phyloP scores from a whole-genome alignment of 2,113 vertebrate species.

The Albula glossodonta region DNA sequence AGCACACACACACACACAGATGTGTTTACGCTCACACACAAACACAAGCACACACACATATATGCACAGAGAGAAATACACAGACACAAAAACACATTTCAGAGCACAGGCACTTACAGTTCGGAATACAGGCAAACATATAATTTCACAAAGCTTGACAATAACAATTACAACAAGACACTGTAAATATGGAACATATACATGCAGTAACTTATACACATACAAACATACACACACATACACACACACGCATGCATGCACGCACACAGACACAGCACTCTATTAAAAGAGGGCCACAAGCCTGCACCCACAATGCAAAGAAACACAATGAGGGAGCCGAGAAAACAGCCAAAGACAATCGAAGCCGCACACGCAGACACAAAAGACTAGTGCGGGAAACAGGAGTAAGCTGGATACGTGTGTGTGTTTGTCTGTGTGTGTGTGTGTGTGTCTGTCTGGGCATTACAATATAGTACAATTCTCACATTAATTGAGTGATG shows the following conservation, averaged over 20 bases:
- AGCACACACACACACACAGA: neutral
- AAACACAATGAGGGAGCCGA: neutral
- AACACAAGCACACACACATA: neutral
- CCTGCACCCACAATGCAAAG: neutral
- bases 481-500: slow-evolving; percentile 25
- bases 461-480: neutral
- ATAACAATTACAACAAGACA: neutral
- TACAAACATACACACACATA: slow-evolving; percentile 2
- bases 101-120: neutral
- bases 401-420: neutral
- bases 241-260: neutral
- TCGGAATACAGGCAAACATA: neutral
- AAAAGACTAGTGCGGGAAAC: neutral
- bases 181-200: neutral
- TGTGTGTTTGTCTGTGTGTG: slow-evolving; percentile 9
- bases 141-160: too few species aligned
- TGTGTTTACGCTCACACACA: neutral
- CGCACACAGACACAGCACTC: neutral
- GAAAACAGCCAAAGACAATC: neutral
- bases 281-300: neutral
- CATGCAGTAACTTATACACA: neutral
- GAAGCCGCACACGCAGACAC: neutral
- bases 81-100: neutral
- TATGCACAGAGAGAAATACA: neutral
- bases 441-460: neutral